A percentile compares a stretch with the other conserved stretches of the same genome.
Evolutionary conservation across 2,113 vertebrate genomes (phyloP).

Genomic region (Campylomormyrus numenius): DNA sequence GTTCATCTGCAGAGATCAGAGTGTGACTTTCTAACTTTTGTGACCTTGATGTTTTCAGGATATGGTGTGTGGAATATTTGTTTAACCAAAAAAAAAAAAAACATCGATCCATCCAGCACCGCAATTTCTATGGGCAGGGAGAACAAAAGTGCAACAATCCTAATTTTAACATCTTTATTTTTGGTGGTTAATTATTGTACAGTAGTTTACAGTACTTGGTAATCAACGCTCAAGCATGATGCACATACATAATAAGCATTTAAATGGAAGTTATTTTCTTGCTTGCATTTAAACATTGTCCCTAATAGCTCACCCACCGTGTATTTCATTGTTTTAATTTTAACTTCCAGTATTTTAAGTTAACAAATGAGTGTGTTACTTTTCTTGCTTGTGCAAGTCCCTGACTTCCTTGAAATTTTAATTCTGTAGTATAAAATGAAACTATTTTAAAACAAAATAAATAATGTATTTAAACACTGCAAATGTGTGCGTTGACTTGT

Average conservation of each 20-base stretch:
- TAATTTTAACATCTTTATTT: constrained; percentile 2
- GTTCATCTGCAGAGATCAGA: neutral
- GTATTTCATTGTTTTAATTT: constrained; percentile 39
- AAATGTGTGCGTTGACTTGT: constrained; percentile 31
- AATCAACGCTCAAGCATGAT: constrained; percentile 35
- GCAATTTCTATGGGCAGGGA: neutral
- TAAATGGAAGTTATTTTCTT: constrained; percentile 32
- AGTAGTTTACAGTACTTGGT: constrained; percentile 29
- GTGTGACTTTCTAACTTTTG: neutral
- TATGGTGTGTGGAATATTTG: constrained; percentile 2
- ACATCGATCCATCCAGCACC: neutral
- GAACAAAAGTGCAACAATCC: neutral
- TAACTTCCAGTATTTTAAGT: constrained; percentile 78
- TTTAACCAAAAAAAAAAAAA: constrained; percentile 9
- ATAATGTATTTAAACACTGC: constrained; percentile 85
- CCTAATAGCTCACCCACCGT: neutral
- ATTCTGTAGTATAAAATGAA: constrained; percentile 94
- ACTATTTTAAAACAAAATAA: constrained; percentile 96
- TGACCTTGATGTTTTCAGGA: neutral
- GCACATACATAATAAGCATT: constrained; percentile 35
- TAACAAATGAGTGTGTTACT: constrained; percentile 76
- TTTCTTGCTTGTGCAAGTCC: constrained; percentile 75
- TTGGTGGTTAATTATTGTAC: constrained; percentile 16
- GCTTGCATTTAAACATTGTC: constrained; percentile 37
- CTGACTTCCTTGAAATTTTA: constrained; percentile 79